Conservation (phyloP, 2,797 vertebrate species). For the Pyrocephalus nanus region DNA sequence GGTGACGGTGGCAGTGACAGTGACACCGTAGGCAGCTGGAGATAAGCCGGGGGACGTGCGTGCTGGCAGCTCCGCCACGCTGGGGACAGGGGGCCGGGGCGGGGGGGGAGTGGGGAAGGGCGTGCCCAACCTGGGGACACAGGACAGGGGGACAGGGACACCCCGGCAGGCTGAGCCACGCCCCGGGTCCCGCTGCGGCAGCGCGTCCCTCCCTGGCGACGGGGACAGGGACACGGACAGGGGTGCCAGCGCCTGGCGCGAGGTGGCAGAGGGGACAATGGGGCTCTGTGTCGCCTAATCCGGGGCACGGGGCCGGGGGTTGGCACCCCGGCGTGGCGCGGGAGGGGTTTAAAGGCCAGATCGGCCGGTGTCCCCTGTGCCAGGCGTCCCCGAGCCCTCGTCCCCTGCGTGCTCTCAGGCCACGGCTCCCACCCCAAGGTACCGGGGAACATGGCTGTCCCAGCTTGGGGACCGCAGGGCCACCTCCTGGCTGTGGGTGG, state of each 20-base stretch:
- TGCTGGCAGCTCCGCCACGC: not conserved
- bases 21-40: not conserved
- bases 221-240: not conserved
- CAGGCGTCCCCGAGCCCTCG: not conserved
- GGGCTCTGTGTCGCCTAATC: slow-evolving; percentile 52
- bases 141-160: not conserved
- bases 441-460: not conserved
- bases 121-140: not conserved
- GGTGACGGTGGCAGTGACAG: not conserved
- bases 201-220: not conserved
- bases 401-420: not conserved
- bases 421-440: slow-evolving; percentile 4
- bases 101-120: not conserved
- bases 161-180: not conserved
- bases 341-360: slow-evolving; percentile 13
- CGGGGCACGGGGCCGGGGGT: slow-evolving; percentile 26
- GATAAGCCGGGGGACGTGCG: slow-evolving; percentile 19
- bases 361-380: not conserved
- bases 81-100: not conserved
- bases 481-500: not conserved
- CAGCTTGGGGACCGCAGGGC: not conserved
- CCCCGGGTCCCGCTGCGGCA: not conserved
- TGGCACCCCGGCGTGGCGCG: not conserved
- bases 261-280: slow-evolving; percentile 39
- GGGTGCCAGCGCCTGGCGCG: slow-evolving; percentile 1